Conservation (phyloP, 2,797 vertebrate species). For the Phalanger gymnotis region DNA sequence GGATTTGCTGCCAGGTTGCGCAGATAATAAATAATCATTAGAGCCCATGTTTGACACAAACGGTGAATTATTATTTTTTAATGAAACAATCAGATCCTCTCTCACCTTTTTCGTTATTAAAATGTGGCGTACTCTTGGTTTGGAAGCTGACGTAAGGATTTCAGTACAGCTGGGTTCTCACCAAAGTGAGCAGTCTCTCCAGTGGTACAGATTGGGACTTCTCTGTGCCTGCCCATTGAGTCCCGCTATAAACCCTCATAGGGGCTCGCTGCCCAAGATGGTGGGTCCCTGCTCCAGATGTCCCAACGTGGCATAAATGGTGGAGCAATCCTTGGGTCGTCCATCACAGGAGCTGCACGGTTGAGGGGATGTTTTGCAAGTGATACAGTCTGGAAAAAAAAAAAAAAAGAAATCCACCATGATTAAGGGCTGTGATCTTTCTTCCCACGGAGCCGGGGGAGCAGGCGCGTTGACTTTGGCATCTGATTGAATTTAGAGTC, state of each 20-base stretch:
- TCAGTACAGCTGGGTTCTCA: neutral
- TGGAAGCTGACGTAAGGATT: neutral
- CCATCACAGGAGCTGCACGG: neutral
- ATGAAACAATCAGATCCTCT: neutral
- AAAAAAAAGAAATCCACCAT: too few relatives aligned
- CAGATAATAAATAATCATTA: neutral
- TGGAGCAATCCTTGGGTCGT: neutral
- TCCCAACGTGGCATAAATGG: rapidly evolving
- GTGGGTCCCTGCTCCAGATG: neutral
- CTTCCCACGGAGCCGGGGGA: neutral
- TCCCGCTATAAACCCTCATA: neutral
- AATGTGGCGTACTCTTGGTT: neutral
- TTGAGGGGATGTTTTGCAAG: neutral
- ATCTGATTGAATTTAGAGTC: constrained; percentile 85
- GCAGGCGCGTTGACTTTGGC: neutral
- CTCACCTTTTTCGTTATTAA: neutral
- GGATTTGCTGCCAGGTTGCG: neutral
- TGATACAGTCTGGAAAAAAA: neutral
- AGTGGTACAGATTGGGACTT: neutral
- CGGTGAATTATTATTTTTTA: neutral
- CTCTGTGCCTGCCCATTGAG: neutral
- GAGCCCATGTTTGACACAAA: neutral
- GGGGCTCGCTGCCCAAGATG: neutral
- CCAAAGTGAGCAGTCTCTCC: neutral
- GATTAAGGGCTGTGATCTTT: neutral